A percentile compares a stretch with the other conserved stretches of the same genome.
phyloP scores from a whole-genome alignment of 2,888 invertebrate genomes.

The Troides helena region DNA sequence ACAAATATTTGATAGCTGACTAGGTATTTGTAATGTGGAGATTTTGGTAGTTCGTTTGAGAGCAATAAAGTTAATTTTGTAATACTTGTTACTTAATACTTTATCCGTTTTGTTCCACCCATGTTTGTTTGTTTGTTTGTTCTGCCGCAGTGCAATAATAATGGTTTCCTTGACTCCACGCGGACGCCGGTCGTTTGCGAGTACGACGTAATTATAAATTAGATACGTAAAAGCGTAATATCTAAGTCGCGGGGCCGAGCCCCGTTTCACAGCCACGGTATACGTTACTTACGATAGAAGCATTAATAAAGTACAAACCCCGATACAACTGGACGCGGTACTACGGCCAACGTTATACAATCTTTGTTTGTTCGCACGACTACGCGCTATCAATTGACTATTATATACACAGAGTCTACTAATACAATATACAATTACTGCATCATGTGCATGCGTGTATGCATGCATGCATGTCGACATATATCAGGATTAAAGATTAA shows the following conservation, averaged over 20 bases:
- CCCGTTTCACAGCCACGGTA: conserved; percentile 77
- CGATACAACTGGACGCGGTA: conserved; percentile 44
- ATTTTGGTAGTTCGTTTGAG: conserved; percentile 42
- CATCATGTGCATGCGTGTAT: conserved; percentile 33
- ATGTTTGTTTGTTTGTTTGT: neutral
- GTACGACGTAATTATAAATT: conserved; percentile 58
- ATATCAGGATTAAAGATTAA: conserved; percentile 29
- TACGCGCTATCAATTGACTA: conserved; percentile 64
- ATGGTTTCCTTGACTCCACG: neutral
- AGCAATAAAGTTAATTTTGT: conserved; percentile 44
- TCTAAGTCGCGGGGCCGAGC: conserved; percentile 59
- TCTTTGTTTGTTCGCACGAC: conserved; percentile 53
- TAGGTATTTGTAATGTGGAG: conserved; percentile 50
- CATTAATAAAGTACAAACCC: conserved; percentile 69
- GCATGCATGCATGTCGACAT: conserved; percentile 16
- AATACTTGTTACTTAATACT: conserved; percentile 29
- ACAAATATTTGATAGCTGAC: conserved; percentile 55
- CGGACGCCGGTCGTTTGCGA: conserved; percentile 31
- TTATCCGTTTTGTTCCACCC: conserved; percentile 25
- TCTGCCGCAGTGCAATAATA: conserved; percentile 12
- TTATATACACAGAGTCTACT: conserved; percentile 61
- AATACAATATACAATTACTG: conserved; percentile 48
- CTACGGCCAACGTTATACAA: conserved; percentile 50
- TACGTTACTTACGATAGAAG: conserved; percentile 70
- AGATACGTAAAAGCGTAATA: conserved; percentile 73